Conservation (phyloP, 1,140 invertebrate species). For the Coelopa frigida region DNA sequence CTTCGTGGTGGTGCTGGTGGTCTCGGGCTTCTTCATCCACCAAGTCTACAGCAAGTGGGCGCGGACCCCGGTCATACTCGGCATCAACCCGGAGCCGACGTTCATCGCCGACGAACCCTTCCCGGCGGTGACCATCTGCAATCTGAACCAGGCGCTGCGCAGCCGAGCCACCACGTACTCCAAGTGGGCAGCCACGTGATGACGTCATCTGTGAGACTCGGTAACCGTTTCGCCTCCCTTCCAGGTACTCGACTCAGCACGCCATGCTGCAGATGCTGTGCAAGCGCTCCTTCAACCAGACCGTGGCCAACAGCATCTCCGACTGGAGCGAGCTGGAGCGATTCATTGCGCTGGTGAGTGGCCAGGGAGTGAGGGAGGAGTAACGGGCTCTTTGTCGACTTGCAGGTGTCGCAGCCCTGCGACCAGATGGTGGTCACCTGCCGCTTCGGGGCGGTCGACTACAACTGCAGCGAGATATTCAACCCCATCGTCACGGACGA, state of each 20-base stretch:
- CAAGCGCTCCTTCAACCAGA: constrained; percentile 35
- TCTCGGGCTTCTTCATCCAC: constrained; percentile 5
- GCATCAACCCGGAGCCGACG: constrained; percentile 9
- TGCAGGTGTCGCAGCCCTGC: constrained; percentile 55
- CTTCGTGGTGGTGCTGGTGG: constrained; percentile 6
- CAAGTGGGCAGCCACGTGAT: background rate
- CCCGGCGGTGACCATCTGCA: constrained; percentile 16
- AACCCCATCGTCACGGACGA: constrained; percentile 71
- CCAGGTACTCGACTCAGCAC: constrained; percentile 9
- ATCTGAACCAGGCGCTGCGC: constrained; percentile 61
- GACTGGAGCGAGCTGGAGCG: constrained; percentile 13
- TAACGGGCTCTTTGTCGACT: background rate
- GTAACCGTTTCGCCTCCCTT: background rate
- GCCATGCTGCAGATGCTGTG: constrained; percentile 51
- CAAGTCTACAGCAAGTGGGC: constrained; percentile 13
- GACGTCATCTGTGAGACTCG: background rate
- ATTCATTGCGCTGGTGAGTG: constrained; percentile 13
- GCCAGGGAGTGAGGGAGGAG: background rate
- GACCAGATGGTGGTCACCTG: constrained; percentile 60
- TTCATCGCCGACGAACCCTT: constrained; percentile 12
- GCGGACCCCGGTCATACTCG: constrained; percentile 11
- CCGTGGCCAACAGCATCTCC: background rate
- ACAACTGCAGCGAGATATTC: constrained; percentile 61
- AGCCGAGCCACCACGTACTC: constrained; percentile 20
- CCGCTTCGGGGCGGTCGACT: constrained; percentile 53